Evolutionary conservation across 2,797 vertebrate genomes (phyloP).

Genomic region (Sardinella longiceps): DNA sequence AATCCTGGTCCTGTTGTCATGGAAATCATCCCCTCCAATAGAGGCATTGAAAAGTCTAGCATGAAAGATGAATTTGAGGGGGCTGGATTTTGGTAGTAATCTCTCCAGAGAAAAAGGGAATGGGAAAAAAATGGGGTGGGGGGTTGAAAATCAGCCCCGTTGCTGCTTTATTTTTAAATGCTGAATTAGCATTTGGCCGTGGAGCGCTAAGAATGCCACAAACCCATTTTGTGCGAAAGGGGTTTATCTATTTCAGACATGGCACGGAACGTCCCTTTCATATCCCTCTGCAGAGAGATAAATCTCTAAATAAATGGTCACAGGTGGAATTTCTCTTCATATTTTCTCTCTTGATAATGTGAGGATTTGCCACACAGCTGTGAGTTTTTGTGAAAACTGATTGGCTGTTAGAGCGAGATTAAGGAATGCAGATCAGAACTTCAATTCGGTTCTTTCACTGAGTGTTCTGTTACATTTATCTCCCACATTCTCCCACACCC

Average conservation of each 20-base stretch:
- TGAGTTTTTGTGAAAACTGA: background rate
- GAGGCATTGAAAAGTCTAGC: slow-evolving; percentile 59
- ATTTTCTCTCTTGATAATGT: slow-evolving; percentile 24
- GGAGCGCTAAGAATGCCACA: slow-evolving; percentile 32
- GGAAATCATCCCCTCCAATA: slow-evolving; percentile 72
- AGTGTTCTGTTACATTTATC: background rate
- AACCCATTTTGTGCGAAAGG: slow-evolving; percentile 21
- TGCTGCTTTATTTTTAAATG: slow-evolving; percentile 48
- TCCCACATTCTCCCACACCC: background rate
- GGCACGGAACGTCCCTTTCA: background rate
- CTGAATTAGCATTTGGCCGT: slow-evolving; percentile 44
- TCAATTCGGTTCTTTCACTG: background rate
- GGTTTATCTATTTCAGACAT: slow-evolving; percentile 39
- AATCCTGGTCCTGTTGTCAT: slow-evolving; percentile 79
- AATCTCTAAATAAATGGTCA: slow-evolving; percentile 25
- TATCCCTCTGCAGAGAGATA: slow-evolving; percentile 5
- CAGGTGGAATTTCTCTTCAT: slow-evolving; percentile 30
- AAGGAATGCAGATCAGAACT: background rate
- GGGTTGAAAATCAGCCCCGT: slow-evolving; percentile 32
- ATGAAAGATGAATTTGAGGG: slow-evolving; percentile 67
- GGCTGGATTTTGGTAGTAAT: slow-evolving; percentile 57
- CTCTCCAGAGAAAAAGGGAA: slow-evolving; percentile 45
- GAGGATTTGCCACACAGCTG: slow-evolving; percentile 12
- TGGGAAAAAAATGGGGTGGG: slow-evolving; percentile 35
- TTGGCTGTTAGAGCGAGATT: background rate